phyloP scores from a whole-genome alignment of 2,797 vertebrate species.

The Pseudotriccus pelzelni region DNA sequence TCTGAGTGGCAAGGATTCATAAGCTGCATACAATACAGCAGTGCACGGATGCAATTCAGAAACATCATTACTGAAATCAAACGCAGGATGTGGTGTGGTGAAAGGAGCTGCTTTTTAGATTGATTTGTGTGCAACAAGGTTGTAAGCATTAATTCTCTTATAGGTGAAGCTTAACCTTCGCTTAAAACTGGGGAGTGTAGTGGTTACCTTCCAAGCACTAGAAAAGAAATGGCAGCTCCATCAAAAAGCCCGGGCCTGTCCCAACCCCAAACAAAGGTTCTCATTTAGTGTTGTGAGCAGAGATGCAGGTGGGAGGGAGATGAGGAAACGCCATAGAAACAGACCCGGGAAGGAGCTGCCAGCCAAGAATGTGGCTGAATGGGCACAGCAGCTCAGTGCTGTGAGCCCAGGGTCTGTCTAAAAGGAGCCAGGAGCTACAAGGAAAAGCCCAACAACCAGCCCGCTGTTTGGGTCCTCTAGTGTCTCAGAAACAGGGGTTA shows the following conservation, averaged over 20 bases:
- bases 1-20: neutral
- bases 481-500: neutral
- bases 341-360: neutral
- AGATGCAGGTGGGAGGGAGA: neutral
- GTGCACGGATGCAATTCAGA: neutral
- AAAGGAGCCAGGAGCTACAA: neutral
- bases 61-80: neutral
- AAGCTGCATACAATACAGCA: neutral
- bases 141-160: neutral
- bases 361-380: conserved; percentile 27
- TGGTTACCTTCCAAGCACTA: neutral
- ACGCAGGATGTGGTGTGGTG: neutral
- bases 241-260: neutral
- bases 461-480: neutral
- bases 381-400: fast-evolving
- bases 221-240: neutral
- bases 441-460: neutral
- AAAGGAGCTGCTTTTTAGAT: neutral
- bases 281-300: neutral
- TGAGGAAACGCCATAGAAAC: conserved; percentile 26
- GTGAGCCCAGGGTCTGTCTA: neutral
- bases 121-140: neutral
- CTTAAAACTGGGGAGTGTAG: neutral
- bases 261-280: neutral
- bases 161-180: neutral